These are phyloP conservation scores for Anniella stebbinsi DNA, from an alignment of 2,797 vertebrate species.

Conservation along the genomic window DNA sequence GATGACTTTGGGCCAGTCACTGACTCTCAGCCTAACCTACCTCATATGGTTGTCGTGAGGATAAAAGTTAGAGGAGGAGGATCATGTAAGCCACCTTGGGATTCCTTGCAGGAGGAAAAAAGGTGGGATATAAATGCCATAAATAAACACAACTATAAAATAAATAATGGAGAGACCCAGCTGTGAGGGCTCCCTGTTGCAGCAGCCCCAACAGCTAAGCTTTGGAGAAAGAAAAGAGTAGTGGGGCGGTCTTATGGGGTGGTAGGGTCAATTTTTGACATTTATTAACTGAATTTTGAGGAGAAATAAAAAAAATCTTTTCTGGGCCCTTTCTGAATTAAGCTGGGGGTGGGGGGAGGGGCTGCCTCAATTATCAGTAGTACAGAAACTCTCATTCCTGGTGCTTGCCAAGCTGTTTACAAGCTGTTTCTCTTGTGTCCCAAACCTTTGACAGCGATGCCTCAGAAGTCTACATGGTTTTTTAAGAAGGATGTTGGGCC, in stretches of 20 bases:
- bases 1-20: too few relatives aligned
- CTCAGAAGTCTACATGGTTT: background rate
- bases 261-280: background rate
- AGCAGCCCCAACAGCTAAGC: background rate
- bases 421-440: conserved; percentile 13
- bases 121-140: too few relatives aligned
- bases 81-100: too few relatives aligned
- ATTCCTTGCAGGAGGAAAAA: too few relatives aligned
- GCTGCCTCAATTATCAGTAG: background rate
- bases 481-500: background rate
- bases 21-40: too few relatives aligned
- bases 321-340: background rate
- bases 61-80: too few relatives aligned
- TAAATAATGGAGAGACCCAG: too few relatives aligned
- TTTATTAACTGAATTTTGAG: background rate
- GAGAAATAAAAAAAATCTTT: background rate
- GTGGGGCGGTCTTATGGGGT: background rate
- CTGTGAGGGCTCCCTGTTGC: background rate
- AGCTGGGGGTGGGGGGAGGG: background rate
- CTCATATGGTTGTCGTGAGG: too few relatives aligned
- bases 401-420: background rate
- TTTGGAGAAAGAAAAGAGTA: background rate
- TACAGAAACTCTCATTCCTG: background rate
- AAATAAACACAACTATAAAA: too few relatives aligned
- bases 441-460: background rate